Evolutionary conservation across 2,113 vertebrate genomes (phyloP).

Genomic region (Malurus elegans): DNA sequence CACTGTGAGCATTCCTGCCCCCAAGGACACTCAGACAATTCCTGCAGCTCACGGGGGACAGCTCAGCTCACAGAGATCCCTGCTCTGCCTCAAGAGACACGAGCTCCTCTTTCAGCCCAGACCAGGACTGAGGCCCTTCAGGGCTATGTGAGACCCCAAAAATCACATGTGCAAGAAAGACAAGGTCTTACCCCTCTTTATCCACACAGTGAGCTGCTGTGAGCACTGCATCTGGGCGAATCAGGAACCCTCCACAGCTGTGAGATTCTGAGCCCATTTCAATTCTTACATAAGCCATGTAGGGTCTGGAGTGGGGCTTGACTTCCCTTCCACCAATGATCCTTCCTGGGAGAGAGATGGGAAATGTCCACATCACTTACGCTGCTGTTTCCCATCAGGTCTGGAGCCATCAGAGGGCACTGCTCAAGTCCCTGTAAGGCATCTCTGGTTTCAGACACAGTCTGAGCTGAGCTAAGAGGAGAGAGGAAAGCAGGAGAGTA

Average conservation of each 20-base stretch:
- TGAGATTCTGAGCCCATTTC: rapidly evolving
- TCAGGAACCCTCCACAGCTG: background rate
- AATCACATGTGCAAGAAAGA: rapidly evolving
- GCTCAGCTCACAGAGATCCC: background rate
- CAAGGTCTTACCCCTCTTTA: background rate
- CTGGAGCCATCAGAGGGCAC: background rate
- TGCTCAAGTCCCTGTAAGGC: background rate
- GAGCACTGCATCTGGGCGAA: background rate
- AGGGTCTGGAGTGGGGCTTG: background rate
- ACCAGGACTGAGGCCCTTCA: background rate
- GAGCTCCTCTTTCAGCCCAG: background rate
- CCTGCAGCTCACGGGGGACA: background rate
- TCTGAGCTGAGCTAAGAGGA: background rate
- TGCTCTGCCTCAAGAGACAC: background rate
- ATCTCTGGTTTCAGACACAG: background rate
- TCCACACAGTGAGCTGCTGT: background rate
- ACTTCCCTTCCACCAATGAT: background rate
- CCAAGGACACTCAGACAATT: background rate
- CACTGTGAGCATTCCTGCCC: background rate
- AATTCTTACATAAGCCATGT: background rate
- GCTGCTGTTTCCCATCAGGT: background rate
- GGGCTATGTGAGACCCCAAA: background rate
- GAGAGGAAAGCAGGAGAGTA: background rate
- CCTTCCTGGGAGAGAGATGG: background rate
- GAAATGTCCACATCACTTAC: background rate